Percentiles rank a stretch among this genome's conserved stretches.
phyloP scores from a whole-genome alignment of 2,797 vertebrate genomes.

The Hydrocynus forskahlii region DNA sequence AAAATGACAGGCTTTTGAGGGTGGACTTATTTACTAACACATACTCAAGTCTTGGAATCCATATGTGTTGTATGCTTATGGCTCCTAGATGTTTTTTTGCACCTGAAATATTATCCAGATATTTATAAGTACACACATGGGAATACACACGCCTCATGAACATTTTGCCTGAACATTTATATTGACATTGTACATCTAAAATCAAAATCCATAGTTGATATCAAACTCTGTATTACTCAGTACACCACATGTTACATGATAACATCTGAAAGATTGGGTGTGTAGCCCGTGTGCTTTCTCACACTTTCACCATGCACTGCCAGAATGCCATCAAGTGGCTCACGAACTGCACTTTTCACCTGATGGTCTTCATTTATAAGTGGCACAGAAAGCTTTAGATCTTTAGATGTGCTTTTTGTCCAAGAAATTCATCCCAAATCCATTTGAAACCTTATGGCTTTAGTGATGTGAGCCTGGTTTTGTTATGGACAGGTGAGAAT shows the following conservation, averaged over 20 bases:
- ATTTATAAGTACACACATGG: slow-evolving; percentile 5
- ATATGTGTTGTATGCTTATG: slow-evolving; percentile 10
- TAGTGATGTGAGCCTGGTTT: neutral
- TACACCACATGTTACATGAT: neutral
- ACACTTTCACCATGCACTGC: slow-evolving; percentile 34
- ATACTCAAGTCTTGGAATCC: neutral
- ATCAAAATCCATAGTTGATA: neutral
- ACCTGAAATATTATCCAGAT: slow-evolving; percentile 40
- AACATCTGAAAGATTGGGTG: slow-evolving; percentile 14
- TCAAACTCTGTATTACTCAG: neutral
- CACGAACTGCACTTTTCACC: slow-evolving; percentile 23
- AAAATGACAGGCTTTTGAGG: slow-evolving; percentile 22
- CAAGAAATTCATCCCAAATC: neutral
- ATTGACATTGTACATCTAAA: slow-evolving; percentile 15
- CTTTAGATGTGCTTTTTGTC: no score
- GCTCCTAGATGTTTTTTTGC: slow-evolving; percentile 21
- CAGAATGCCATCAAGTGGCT: slow-evolving; percentile 8
- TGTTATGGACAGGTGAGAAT: no score
- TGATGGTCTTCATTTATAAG: neutral
- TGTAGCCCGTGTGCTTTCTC: slow-evolving; percentile 17
- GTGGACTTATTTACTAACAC: neutral
- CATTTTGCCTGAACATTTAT: slow-evolving; percentile 9
- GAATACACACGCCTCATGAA: slow-evolving; percentile 1
- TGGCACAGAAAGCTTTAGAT: neutral
- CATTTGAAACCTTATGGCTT: neutral